Percentiles rank a stretch among this genome's conserved stretches.
These are phyloP conservation scores for Enteromius anoplus DNA, from an alignment of 2,797 vertebrate species.

Conservation along the genomic window DNA sequence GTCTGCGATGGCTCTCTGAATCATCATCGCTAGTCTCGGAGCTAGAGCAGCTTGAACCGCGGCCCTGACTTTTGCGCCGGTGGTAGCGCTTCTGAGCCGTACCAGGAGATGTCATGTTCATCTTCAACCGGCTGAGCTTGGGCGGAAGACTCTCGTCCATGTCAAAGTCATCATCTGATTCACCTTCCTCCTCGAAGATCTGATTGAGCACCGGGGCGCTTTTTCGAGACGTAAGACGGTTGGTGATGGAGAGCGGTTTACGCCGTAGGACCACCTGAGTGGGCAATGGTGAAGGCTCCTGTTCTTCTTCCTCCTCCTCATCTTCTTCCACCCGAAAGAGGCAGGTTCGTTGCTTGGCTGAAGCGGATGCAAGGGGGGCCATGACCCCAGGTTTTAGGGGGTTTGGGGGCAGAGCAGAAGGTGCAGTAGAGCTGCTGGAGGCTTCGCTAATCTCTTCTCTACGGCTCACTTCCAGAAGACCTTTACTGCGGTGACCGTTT, in stretches of 20 bases:
- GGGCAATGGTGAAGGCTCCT: constrained; percentile 83
- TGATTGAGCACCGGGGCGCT: constrained; percentile 97
- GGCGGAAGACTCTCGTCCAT: constrained; percentile 94
- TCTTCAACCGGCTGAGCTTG: constrained; percentile 93
- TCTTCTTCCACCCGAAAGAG: constrained; percentile 95
- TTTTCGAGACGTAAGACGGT: constrained; percentile 94
- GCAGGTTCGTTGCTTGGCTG: constrained; percentile 82
- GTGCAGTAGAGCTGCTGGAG: constrained; percentile 40
- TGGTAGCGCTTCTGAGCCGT: constrained; percentile 92
- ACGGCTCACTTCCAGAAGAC: constrained; percentile 81
- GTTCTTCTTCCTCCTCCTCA: constrained; percentile 96
- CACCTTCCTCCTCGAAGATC: constrained; percentile 97
- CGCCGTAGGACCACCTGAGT: constrained; percentile 89
- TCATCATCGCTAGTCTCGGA: constrained; percentile 97
- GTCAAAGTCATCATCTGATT: constrained; percentile 96
- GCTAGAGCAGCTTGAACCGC: constrained; percentile 95
- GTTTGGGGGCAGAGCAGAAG: constrained; percentile 73
- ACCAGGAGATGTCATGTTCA: constrained; percentile 92
- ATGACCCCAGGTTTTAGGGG: constrained; percentile 60
- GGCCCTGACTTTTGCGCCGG: constrained; percentile 92
- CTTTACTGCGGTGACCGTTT: constrained; percentile 91
- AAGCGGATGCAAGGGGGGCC: constrained; percentile 56
- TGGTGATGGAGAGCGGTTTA: constrained; percentile 92
- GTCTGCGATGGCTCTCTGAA: constrained; percentile 90
- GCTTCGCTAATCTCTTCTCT: constrained; percentile 84